Base-by-base conservation (phyloP, 2,113 vertebrate genomes). In the Tenrec ecaudatus region DNA sequence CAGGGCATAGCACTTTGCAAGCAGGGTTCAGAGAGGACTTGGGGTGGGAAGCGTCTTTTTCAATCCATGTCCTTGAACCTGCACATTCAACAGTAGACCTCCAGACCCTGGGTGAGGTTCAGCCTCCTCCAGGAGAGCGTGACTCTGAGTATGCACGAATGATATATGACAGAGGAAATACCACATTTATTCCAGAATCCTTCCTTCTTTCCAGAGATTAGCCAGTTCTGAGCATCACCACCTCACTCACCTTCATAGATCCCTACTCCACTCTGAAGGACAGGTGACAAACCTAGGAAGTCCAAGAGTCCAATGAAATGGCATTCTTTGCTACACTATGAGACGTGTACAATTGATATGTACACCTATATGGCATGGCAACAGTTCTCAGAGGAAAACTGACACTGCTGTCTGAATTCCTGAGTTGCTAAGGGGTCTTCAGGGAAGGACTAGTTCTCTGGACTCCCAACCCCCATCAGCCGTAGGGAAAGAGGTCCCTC, bases 271-370 rank as follows among this genome's bases (percentile, higher is more conserved):
- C 10, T 9, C 6, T 43, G 60, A 58, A 92, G 66, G 53, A 31
- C 31, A 31, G 22, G 20, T 8, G 36, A 38, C 29, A 22, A 76
- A 73, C 82, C 5, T 31, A 82, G n/a, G n/a, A n/a, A n/a, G n/a
- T n/a, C n/a, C 58, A 69, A 17, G 9, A 68, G 1, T 38, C 64
- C 25, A 38, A 25, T 0, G 4, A 25, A 81, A 33, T 5, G 6
- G 33, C 14, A 19, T 38, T 83, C 25, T 90, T 82, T 68, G 23
- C 27, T 40, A 8, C 3, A 57, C 58, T 36, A 20, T 33, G 22
- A 31, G 10, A 4, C 1, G 10, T 2, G 3, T 68, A 33, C 1
- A 6, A 2, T 40, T 53, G 22, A 36, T 0, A 1, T 68, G 22
- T 57, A 38, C 64, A 71, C 6, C 43, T 47, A 3, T 82, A 23